Evolutionary conservation across 2,888 invertebrate species (phyloP).

Genomic region (Branchinecta sandiegonensis): DNA sequence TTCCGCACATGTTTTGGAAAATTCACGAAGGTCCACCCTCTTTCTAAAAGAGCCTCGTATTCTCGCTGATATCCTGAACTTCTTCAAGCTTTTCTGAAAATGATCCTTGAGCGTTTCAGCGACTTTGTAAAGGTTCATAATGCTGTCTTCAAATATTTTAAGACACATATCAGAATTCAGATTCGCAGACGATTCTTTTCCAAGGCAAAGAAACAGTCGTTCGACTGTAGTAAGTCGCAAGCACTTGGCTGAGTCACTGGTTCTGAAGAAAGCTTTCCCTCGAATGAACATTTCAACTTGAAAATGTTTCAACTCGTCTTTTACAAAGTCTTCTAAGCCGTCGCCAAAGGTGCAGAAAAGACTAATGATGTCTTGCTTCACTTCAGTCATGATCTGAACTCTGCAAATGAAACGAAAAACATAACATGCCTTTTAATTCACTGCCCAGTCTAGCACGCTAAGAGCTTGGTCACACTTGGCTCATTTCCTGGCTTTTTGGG

Average conservation of each 20-base stretch:
- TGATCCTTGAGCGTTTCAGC: neutral
- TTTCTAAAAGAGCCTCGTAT: neutral
- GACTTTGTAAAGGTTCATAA: too few relatives aligned
- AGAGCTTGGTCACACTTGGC: too few relatives aligned
- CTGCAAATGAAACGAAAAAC: too few relatives aligned
- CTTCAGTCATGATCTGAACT: too few relatives aligned
- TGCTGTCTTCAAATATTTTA: too few relatives aligned
- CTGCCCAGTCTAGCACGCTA: too few relatives aligned
- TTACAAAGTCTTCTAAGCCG: slow-evolving; percentile 20
- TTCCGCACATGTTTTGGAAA: neutral
- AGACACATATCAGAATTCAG: too few relatives aligned
- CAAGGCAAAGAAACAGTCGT: slow-evolving; percentile 20
- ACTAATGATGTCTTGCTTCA: too few relatives aligned
- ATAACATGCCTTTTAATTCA: too few relatives aligned
- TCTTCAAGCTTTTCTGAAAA: slow-evolving; percentile 5
- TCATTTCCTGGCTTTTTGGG: too few relatives aligned
- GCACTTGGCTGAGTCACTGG: neutral
- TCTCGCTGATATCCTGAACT: neutral
- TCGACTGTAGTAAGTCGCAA: slow-evolving; percentile 19
- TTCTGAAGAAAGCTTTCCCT: slow-evolving; percentile 18
- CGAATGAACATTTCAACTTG: neutral
- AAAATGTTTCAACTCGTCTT: slow-evolving; percentile 16
- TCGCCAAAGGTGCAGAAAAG: slow-evolving; percentile 22
- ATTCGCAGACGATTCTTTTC: too few relatives aligned
- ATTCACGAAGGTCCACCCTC: neutral